Evolutionary conservation across 2,797 vertebrate genomes (phyloP).

Genomic region (Eulemur mongoz): DNA sequence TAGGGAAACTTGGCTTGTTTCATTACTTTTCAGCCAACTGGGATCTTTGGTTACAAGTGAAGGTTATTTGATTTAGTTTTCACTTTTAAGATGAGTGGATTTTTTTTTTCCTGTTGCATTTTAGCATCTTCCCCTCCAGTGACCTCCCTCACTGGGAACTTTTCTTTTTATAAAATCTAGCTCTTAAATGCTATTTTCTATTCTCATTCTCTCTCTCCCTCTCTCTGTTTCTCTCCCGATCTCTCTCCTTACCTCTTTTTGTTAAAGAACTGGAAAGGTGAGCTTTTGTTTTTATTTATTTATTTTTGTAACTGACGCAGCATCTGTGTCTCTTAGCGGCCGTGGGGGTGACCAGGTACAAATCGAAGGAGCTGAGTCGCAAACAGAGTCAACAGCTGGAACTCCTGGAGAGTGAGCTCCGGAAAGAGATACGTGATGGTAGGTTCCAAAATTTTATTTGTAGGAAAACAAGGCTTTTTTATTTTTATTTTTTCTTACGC

Average conservation of each 20-base stretch:
- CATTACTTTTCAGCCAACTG: slow-evolving; percentile 65
- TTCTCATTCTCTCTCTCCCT: neutral
- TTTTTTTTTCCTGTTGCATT: neutral
- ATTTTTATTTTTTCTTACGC: neutral
- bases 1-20: slow-evolving; percentile 46
- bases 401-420: slow-evolving; percentile 91
- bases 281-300: neutral
- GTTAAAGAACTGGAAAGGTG: neutral
- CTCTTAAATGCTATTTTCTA: neutral
- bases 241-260: neutral
- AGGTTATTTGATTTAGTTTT: slow-evolving; percentile 75
- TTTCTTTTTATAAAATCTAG: slow-evolving; percentile 13
- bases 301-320: neutral
- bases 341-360: slow-evolving; percentile 86
- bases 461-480: slow-evolving; percentile 36
- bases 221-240: neutral
- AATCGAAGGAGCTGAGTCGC: slow-evolving; percentile 89
- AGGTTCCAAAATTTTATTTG: slow-evolving; percentile 49
- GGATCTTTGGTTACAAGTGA: slow-evolving; percentile 64
- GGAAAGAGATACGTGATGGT: slow-evolving; percentile 96
- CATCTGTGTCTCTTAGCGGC: slow-evolving; percentile 76
- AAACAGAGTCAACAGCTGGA: slow-evolving; percentile 91
- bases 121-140: slow-evolving; percentile 18
- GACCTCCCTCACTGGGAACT: neutral
- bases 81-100: slow-evolving; percentile 35